Evolutionary conservation across 2,113 vertebrate genomes (phyloP), one percentile per base, ranked within the genome.

Genomic region (Sinocyclocheilus rhinocerous): DNA sequence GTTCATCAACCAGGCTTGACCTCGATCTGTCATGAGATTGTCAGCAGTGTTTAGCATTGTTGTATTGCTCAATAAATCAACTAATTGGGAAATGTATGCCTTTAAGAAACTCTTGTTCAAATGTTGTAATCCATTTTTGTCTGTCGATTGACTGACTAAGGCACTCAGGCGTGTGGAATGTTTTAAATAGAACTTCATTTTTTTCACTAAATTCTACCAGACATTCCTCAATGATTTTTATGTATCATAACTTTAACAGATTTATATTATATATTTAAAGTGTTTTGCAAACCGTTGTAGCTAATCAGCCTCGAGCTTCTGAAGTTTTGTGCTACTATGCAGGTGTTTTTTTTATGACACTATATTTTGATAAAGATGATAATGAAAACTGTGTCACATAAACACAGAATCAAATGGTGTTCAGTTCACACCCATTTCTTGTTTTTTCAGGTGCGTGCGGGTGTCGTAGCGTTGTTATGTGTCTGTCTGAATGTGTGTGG

Each of bases 401-500:
- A 73, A 48, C 39, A 3, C 72, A 24, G 70, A 42, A 45, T 75
- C 45, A 42, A 42, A 42, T 8, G 42, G 42, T 42, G 42, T 42
- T 61, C 10, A 0, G 18, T 26, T 45, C 16, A 24, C 81, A 11
- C 36, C 10, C 10, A 0, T 6, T 73, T 61, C 83, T 91, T 92
- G 5, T 84, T 8, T 63, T 63, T 90, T 45, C 88, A 88, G 89
- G 89, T 87, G 86, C 86, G 20, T 24, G 18, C 90, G 67, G 87
- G 80, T 78, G 61, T 95, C 84, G 81, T 61, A 42, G 76, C 13
- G 26, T 75, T 90, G 24, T 10, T 88, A 26, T 81, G 86, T 80
- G 48, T 85, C 18, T 20, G 55, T 73, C n/a, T 95, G 82, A 87
- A 89, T 65, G 88, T 93, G 79, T 90, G 92, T 84, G 8, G 85